These are phyloP conservation scores for Latheticus oryzae DNA, from an alignment of 2,888 invertebrate species.

Conservation along the genomic window DNA sequence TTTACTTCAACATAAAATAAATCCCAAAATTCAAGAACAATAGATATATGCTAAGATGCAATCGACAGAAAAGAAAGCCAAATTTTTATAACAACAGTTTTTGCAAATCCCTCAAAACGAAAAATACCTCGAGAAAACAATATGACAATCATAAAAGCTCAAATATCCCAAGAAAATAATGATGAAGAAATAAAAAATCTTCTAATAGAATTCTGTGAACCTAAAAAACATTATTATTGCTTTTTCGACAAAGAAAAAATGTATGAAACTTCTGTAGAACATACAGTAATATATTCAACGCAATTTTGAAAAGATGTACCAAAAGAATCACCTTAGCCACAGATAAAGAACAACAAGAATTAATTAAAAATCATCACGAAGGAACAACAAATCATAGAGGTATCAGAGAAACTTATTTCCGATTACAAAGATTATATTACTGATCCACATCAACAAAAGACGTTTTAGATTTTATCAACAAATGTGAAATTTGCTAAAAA, in stretches of 20 bases:
- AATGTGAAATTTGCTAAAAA: conserved; percentile 43
- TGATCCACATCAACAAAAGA: conserved; percentile 17
- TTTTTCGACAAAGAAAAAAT: conserved; percentile 3
- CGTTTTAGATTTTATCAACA: conserved; percentile 34
- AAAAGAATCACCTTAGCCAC: conserved; percentile 6
- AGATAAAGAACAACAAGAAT: conserved; percentile 11
- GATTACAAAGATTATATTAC: conserved; percentile 14
- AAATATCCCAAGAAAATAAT: conserved; percentile 1
- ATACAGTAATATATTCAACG: not conserved
- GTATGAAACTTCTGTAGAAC: conserved; percentile 3
- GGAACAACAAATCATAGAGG: conserved; percentile 39
- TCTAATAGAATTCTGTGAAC: conserved; percentile 5
- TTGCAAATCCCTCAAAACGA: not conserved
- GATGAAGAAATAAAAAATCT: conserved; percentile 1
- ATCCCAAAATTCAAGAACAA: not conserved
- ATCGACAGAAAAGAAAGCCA: conserved; percentile 1
- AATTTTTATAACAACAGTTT: conserved; percentile 2
- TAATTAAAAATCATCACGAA: conserved; percentile 24
- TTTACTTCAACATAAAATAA: not conserved
- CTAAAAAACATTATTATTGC: conserved; percentile 11
- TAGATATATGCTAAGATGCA: conserved; percentile 2
- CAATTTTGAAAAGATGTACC: conserved; percentile 1
- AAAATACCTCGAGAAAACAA: not conserved
- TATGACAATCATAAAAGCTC: conserved; percentile 1
- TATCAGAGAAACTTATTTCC: conserved; percentile 27